Evolutionary conservation across 92 coral and sea anemone species (phyloP).

Genomic region (Umimayanthus chanpuru): DNA sequence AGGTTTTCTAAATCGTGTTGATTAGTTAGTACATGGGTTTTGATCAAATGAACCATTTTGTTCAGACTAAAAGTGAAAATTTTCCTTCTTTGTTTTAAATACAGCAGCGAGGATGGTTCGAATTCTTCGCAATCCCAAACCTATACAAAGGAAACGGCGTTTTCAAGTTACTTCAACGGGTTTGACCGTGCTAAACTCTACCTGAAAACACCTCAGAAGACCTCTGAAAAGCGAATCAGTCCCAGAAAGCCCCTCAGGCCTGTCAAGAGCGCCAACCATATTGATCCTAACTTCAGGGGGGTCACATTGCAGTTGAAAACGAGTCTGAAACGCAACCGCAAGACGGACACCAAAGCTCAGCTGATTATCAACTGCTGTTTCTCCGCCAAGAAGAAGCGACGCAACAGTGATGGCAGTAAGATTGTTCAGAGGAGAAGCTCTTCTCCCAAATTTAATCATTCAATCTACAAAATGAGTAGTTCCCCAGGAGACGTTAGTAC

Average conservation of each 20-base stretch:
- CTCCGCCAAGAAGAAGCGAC: constrained; percentile 87
- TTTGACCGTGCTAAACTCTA: constrained; percentile 53
- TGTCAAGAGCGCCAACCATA: constrained; percentile 82
- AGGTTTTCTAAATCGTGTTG: neutral
- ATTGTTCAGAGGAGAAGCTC: constrained; percentile 65
- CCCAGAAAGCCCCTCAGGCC: constrained; percentile 98
- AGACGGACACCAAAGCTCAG: constrained; percentile 76
- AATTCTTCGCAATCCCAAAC: constrained; percentile 49
- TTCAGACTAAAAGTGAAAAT: neutral
- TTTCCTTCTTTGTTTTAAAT: neutral
- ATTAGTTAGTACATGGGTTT: neutral
- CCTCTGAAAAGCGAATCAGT: constrained; percentile 73
- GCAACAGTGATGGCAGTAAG: constrained; percentile 60
- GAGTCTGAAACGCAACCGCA: constrained; percentile 68
- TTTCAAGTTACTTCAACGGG: constrained; percentile 23
- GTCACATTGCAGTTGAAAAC: constrained; percentile 97
- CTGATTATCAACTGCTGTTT: constrained; percentile 91
- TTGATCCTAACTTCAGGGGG: constrained; percentile 94
- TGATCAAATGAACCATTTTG: neutral
- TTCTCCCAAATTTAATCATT: constrained; percentile 77
- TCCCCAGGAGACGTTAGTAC: constrained; percentile 65
- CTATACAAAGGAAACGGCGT: constrained; percentile 11
- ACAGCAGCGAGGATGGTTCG: constrained; percentile 61
- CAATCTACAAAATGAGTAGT: constrained; percentile 72
- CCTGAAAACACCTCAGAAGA: constrained; percentile 76